Conservation (phyloP, 2,888 invertebrate genomes). For the Plutella xylostella region DNA sequence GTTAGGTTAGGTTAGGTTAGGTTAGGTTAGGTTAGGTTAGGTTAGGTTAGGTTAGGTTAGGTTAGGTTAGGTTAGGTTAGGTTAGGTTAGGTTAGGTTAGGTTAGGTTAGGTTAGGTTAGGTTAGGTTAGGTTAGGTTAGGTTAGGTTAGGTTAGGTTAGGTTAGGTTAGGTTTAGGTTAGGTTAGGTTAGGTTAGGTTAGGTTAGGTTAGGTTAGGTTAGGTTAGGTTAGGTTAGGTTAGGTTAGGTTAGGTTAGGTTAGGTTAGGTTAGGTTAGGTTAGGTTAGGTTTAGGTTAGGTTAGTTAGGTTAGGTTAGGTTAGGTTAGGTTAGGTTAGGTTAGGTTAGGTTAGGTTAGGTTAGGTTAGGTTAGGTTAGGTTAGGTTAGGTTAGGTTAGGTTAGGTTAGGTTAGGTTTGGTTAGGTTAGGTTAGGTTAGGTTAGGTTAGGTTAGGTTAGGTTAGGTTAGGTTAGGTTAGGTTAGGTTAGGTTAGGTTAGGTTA, state of each 20-base stretch:
- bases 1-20: slow-evolving; percentile 4
- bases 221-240: neutral
- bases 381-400: slow-evolving; percentile 9
- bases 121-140: slow-evolving; percentile 4
- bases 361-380: slow-evolving; percentile 11
- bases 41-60: slow-evolving; percentile 1
- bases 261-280: slow-evolving; percentile 13
- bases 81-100: slow-evolving; percentile 2
- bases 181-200: neutral
- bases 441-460: slow-evolving; percentile 16
- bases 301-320: slow-evolving; percentile 9
- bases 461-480: slow-evolving; percentile 20
- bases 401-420: slow-evolving; percentile 8
- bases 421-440: slow-evolving; percentile 8
- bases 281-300: slow-evolving; percentile 9
- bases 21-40: neutral
- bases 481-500: slow-evolving; percentile 18
- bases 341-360: slow-evolving; percentile 9
- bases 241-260: slow-evolving; percentile 6
- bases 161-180: neutral
- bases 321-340: slow-evolving; percentile 9
- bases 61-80: slow-evolving; percentile 1
- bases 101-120: slow-evolving; percentile 4
- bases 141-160: slow-evolving; percentile 3
- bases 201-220: neutral